A percentile compares a stretch with the other conserved stretches of the same genome.
These are phyloP conservation scores for Loripinus fragilis DNA, from an alignment of 2,888 invertebrate genomes.

Conservation along the genomic window DNA sequence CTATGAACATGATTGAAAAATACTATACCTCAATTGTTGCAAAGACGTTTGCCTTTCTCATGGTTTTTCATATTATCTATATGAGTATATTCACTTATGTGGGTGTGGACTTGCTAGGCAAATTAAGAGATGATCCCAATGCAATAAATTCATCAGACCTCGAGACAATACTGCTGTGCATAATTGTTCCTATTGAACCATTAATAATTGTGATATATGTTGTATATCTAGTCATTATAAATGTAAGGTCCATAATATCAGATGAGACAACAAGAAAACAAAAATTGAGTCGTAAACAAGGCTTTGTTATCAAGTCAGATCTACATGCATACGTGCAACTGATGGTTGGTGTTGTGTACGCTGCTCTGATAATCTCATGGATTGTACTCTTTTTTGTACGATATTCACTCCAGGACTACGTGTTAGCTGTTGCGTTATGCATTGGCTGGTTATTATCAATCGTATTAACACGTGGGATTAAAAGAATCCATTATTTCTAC, in stretches of 20 bases:
- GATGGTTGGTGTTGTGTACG: constrained; percentile 59
- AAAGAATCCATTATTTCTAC: constrained; percentile 79
- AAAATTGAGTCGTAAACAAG: constrained; percentile 35
- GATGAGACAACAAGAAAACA: constrained; percentile 43
- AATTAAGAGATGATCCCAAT: constrained; percentile 51
- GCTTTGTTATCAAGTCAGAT: constrained; percentile 31
- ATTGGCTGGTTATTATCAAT: constrained; percentile 81
- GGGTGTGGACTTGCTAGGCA: constrained; percentile 61
- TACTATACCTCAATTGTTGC: constrained; percentile 77
- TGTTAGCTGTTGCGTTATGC: constrained; percentile 75
- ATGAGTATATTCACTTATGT: constrained; percentile 77
- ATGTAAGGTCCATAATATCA: constrained; percentile 34
- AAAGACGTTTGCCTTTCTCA: constrained; percentile 74
- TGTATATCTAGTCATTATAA: constrained; percentile 40
- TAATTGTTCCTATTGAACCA: constrained; percentile 71
- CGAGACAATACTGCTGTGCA: constrained; percentile 60
- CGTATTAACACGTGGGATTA: constrained; percentile 79
- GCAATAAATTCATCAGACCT: constrained; percentile 45
- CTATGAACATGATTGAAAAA: constrained; percentile 74
- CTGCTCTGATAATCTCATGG: constrained; percentile 74
- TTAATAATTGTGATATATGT: constrained; percentile 65
- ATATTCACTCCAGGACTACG: constrained; percentile 71
- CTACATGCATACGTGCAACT: constrained; percentile 51
- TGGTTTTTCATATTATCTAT: constrained; percentile 78
- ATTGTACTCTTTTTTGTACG: constrained; percentile 66